These are phyloP conservation scores for Laspeyria flexula DNA, from an alignment of 2,888 invertebrate genomes.

Conservation along the genomic window DNA sequence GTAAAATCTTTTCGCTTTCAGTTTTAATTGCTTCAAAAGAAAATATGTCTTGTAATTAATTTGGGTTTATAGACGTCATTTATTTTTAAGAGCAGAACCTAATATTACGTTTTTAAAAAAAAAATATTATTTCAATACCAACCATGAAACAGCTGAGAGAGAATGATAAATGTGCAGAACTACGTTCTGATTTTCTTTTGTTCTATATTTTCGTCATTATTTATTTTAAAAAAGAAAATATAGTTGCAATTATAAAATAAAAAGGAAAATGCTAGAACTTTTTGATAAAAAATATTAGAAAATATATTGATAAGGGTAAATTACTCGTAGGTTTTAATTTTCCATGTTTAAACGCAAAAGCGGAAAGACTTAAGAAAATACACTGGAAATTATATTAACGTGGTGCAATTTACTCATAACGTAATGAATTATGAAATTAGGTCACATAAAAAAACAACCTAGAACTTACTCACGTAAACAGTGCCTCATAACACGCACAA, in stretches of 20 bases:
- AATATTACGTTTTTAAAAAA: neutral
- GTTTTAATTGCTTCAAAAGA: constrained; percentile 36
- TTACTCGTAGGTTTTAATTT: too few species aligned
- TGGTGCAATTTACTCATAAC: constrained; percentile 27
- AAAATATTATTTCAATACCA: neutral
- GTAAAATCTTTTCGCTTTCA: constrained; percentile 28
- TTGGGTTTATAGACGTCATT: constrained; percentile 26
- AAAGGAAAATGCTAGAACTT: neutral
- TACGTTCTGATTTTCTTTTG: too few species aligned
- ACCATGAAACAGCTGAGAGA: neutral
- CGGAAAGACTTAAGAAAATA: neutral
- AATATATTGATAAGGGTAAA: too few species aligned
- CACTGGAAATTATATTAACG: constrained; percentile 6
- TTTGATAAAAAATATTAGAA: too few species aligned
- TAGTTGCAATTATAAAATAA: too few species aligned
- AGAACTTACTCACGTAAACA: constrained; percentile 39
- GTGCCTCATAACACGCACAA: constrained; percentile 39
- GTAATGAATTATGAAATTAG: constrained; percentile 42
- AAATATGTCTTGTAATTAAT: constrained; percentile 27
- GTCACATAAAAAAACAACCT: constrained; percentile 49
- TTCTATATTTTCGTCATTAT: too few species aligned
- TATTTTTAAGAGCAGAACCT: constrained; percentile 19
- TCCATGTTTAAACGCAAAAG: neutral
- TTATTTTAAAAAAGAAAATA: too few species aligned
- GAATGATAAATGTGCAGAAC: neutral